Evolutionary conservation across 1,140 invertebrate genomes (phyloP).

Genomic region (Oncopodura yosiiana): DNA sequence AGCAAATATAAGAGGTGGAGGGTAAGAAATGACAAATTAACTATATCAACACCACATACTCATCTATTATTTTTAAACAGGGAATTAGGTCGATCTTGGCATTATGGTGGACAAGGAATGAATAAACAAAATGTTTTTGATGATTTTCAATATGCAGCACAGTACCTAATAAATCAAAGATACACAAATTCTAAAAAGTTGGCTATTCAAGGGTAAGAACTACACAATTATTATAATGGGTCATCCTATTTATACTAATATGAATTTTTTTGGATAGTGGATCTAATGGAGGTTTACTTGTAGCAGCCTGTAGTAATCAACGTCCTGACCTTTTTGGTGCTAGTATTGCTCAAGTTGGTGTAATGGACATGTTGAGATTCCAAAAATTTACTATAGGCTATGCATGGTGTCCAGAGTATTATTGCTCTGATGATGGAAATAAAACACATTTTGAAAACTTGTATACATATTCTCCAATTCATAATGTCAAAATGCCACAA

Average conservation of each 20-base stretch:
- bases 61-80: slow-evolving; percentile 37
- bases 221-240: no score
- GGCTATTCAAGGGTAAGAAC: slow-evolving; percentile 50
- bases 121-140: slow-evolving; percentile 58
- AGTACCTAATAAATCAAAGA: slow-evolving; percentile 49
- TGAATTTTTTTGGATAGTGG: no score
- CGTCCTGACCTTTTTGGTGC: slow-evolving; percentile 53
- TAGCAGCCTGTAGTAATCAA: slow-evolving; percentile 53
- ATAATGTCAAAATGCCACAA: slow-evolving; percentile 68
- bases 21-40: slow-evolving; percentile 16
- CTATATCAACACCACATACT: not conserved
- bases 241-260: no score
- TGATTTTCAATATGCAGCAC: slow-evolving; percentile 53
- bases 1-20: slow-evolving; percentile 54
- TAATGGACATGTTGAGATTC: slow-evolving; percentile 93
- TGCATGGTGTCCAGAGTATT: slow-evolving; percentile 93
- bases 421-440: slow-evolving; percentile 76
- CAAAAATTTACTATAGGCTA: slow-evolving; percentile 97
- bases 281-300: slow-evolving; percentile 56
- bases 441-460: slow-evolving; percentile 77
- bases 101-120: slow-evolving; percentile 47
- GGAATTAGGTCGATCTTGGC: slow-evolving; percentile 57
- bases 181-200: slow-evolving; percentile 48
- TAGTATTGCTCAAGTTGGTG: slow-evolving; percentile 67
- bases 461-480: slow-evolving; percentile 85